phyloP scores from a whole-genome alignment of 2,888 invertebrate species.

The Calephelis perditalis region DNA sequence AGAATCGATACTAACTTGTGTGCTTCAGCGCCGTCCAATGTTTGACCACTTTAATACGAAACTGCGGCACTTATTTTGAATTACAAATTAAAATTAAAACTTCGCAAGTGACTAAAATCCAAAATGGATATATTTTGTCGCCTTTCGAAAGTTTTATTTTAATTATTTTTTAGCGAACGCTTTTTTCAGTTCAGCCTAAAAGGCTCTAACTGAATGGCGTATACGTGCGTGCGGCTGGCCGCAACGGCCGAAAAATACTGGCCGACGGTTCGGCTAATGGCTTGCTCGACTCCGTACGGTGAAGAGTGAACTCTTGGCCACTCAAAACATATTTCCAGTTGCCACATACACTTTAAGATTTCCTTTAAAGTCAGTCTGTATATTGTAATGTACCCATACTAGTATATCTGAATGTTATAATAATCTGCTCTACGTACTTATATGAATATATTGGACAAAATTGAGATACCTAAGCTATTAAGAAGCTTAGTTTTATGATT shows the following conservation, averaged over 20 bases:
- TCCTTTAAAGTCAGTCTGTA: not conserved
- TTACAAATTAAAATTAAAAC: slow-evolving; percentile 1
- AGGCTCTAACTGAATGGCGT: slow-evolving; percentile 50
- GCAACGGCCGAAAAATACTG: slow-evolving; percentile 41
- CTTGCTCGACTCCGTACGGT: not conserved
- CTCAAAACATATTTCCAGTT: slow-evolving; percentile 1
- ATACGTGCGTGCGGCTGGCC: slow-evolving; percentile 42
- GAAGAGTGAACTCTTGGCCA: not conserved
- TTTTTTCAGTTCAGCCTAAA: slow-evolving; percentile 48
- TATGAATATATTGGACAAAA: too few relatives aligned
- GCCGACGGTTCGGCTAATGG: not conserved
- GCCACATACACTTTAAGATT: not conserved
- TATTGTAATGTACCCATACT: too few relatives aligned
- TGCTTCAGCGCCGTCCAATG: not conserved
- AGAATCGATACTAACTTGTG: slow-evolving; percentile 7
- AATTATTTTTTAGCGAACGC: slow-evolving; percentile 25
- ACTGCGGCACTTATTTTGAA: slow-evolving; percentile 3
- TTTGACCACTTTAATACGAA: slow-evolving; percentile 2
- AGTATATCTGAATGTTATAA: too few relatives aligned
- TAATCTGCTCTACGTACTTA: too few relatives aligned
- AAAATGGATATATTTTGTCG: slow-evolving; percentile 13
- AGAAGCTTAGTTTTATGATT: too few relatives aligned
- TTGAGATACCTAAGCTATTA: too few relatives aligned
- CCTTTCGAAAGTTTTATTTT: slow-evolving; percentile 16
- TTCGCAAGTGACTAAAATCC: slow-evolving; percentile 10